Percentiles rank a stretch among this genome's conserved stretches.
These are phyloP conservation scores for Aphodius sticticus DNA, from an alignment of 2,888 invertebrate species.

Conservation along the genomic window DNA sequence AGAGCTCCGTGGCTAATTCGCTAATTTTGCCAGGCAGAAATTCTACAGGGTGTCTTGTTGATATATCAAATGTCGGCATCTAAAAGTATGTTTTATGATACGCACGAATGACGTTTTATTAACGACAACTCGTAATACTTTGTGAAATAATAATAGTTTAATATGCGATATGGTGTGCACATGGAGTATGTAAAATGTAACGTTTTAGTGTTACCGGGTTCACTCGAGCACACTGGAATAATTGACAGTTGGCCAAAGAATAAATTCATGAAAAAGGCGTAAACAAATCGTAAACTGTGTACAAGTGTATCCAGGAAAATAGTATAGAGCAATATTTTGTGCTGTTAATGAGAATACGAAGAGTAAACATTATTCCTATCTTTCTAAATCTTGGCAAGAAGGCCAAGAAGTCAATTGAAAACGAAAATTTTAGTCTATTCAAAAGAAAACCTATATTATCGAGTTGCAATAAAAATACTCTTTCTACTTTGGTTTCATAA, in stretches of 20 bases:
- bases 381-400: too few relatives aligned
- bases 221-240: not conserved
- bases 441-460: too few relatives aligned
- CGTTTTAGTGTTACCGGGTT: not conserved
- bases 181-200: not conserved
- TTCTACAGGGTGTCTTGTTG: not conserved
- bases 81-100: not conserved
- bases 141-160: not conserved
- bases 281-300: not conserved
- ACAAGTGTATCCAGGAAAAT: not conserved
- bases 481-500: too few relatives aligned
- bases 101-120: not conserved
- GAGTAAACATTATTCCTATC: too few relatives aligned
- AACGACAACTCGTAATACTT: not conserved
- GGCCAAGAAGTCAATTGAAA: too few relatives aligned
- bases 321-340: too few relatives aligned
- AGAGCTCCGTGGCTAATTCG: too few relatives aligned
- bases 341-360: too few relatives aligned
- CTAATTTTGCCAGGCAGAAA: too few relatives aligned
- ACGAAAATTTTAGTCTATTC: too few relatives aligned
- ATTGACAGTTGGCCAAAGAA: not conserved
- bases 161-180: not conserved
- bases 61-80: not conserved
- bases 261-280: not conserved
- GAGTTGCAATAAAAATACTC: too few relatives aligned